phyloP scores from a whole-genome alignment of 2,888 invertebrate species.

The Ceriagrion tenellum region DNA sequence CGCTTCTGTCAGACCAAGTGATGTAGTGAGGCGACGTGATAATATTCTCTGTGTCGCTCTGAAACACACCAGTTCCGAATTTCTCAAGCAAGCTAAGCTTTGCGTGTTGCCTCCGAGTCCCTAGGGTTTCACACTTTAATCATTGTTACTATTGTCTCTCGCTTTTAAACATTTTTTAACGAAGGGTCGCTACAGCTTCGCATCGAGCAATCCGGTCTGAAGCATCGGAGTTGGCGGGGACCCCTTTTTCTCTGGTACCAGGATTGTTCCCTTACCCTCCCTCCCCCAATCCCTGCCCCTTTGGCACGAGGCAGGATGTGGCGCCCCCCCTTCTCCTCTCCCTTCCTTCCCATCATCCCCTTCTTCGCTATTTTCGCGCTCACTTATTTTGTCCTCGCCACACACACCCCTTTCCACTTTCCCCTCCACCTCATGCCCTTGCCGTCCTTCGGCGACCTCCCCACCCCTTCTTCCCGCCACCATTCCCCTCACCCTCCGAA shows the following conservation, averaged over 20 bases:
- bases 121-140: no score
- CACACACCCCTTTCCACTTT: not conserved
- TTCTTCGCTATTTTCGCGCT: not conserved
- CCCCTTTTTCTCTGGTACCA: not conserved
- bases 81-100: no score
- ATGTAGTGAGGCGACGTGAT: no score
- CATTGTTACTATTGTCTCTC: no score
- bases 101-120: no score
- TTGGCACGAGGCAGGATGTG: not conserved
- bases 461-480: not conserved
- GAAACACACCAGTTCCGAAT: no score
- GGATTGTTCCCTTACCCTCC: not conserved
- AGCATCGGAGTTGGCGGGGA: not conserved
- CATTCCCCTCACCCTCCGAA: not conserved
- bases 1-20: no score
- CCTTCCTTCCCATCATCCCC: not conserved
- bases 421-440: not conserved
- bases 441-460: constrained; percentile 47
- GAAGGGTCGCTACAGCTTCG: no score
- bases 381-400: not conserved
- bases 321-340: not conserved
- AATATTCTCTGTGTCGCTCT: no score
- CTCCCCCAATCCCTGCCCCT: not conserved
- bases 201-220: no score
- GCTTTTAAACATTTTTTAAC: no score